Evolutionary conservation across 2,888 invertebrate species (phyloP).

Genomic region (Brenthis hecate): DNA sequence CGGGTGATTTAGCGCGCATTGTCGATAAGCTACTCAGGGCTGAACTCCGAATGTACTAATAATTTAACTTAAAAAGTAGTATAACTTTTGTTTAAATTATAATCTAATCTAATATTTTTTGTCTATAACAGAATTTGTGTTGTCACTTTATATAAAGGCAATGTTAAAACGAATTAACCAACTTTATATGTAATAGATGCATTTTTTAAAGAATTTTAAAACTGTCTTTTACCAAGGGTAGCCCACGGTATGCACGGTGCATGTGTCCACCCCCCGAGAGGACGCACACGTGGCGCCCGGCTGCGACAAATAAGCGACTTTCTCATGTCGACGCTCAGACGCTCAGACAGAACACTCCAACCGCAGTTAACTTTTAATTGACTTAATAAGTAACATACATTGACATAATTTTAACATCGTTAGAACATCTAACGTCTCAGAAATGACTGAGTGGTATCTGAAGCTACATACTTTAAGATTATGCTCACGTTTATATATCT

Average conservation of each 20-base stretch:
- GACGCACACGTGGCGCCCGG: conserved; percentile 68
- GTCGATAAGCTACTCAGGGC: conserved; percentile 59
- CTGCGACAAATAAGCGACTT: conserved; percentile 52
- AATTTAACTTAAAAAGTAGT: too few relatives aligned
- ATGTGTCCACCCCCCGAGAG: conserved; percentile 63
- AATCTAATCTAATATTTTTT: too few relatives aligned
- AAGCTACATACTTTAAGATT: too few relatives aligned
- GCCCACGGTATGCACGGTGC: conserved; percentile 49
- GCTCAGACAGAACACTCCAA: conserved; percentile 24
- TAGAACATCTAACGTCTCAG: too few relatives aligned
- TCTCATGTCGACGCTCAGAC: conserved; percentile 36
- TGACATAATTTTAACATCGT: conserved; percentile 3
- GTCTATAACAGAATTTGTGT: too few relatives aligned
- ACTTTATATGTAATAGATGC: too few relatives aligned
- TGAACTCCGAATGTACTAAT: conserved; percentile 43
- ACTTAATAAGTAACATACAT: conserved; percentile 26
- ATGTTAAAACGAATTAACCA: too few relatives aligned
- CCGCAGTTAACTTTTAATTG: conserved; percentile 35
- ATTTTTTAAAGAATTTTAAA: not conserved
- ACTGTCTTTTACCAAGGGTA: conserved; percentile 31
- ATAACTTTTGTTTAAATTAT: too few relatives aligned
- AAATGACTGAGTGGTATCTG: too few relatives aligned
- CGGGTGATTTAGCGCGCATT: conserved; percentile 74
- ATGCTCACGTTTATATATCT: too few relatives aligned
- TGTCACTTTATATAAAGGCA: too few relatives aligned